Base-by-base conservation (phyloP, 1,140 invertebrate species). In the Tetramorium parvispinum region DNA sequence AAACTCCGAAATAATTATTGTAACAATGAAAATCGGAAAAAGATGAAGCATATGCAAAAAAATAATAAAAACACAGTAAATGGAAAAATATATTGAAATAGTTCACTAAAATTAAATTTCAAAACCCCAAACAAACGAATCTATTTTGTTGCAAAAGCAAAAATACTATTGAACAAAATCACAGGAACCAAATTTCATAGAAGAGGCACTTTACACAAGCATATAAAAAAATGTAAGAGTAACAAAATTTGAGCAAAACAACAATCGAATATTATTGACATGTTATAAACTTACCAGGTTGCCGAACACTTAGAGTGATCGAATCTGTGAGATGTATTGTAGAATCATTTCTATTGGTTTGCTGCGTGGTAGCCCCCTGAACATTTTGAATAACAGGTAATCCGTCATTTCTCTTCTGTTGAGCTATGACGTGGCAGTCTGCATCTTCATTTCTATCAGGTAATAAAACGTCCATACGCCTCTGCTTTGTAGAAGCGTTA, bases 361-460 rank as follows among this genome's bases (percentile, higher is more conserved):
- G 96, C 92, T 93, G 94, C 89, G 91, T 94, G 92, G 87, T 95
- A 93, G 95, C 94, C 59, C 96, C 97, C 93, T 97, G 97, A 71
- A 97, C 96, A 91, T 97, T 97, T 71, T 97, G 96, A 81, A 97
- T 97, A 89, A 97, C 96, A 1, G 97, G 97, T 51, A 97, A 87
- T 1, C 97, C 97, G 8, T 97, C 97, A 59, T 96, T 96, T 88
- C 97, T 96, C 76, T 97, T 97, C 89, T 97, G 97, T 94, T 97
- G 96, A 4, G 97, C 96, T 92, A 97, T 97, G 16, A 96, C 96
- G 86, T 96, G 96, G 93, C 96, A 96, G 82, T 96, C 96, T 10
- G 96, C 96, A 87, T 96, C 96, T 85, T 96, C 96, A 85, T 96
- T 96, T 86, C 96, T 95, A 85, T 96, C 96, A 0, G 96, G 96